phyloP scores from a whole-genome alignment of 2,797 vertebrate species.

The Emydoidea blandingii region DNA sequence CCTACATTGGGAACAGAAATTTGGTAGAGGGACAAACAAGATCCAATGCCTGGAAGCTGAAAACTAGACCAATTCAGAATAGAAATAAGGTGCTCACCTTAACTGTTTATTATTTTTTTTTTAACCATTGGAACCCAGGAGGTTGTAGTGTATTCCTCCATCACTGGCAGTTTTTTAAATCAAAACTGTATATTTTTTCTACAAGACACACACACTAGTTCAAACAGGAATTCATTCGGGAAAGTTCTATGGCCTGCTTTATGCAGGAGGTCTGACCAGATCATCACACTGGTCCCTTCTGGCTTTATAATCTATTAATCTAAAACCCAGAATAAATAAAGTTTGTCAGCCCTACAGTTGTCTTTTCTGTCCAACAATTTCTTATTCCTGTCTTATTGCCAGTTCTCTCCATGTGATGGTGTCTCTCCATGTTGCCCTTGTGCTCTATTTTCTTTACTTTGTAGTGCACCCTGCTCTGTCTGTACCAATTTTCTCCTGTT shows the following conservation, averaged over 20 bases:
- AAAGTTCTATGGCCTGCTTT: neutral
- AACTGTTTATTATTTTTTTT: too few species aligned
- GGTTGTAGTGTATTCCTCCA: too few species aligned
- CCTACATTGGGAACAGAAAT: too few species aligned
- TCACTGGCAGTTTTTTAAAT: neutral
- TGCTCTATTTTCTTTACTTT: neutral
- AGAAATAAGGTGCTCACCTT: too few species aligned
- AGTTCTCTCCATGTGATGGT: neutral
- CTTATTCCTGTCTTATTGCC: neutral
- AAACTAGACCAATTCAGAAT: too few species aligned
- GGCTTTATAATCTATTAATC: neutral
- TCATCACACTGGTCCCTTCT: neutral
- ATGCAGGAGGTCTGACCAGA: neutral
- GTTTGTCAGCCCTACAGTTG: neutral
- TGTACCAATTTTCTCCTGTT: neutral
- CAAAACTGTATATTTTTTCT: neutral
- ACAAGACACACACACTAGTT: neutral
- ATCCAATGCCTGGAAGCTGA: too few species aligned
- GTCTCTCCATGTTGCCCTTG: neutral
- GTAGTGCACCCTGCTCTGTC: rapidly evolving
- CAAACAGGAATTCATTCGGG: slow-evolving; percentile 8
- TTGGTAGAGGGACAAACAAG: too few species aligned
- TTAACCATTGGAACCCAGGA: too few species aligned
- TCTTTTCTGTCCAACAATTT: neutral
- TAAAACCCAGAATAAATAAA: neutral